These are phyloP conservation scores for Bombyx mori DNA, from an alignment of 1,140 invertebrate genomes.

Conservation along the genomic window DNA sequence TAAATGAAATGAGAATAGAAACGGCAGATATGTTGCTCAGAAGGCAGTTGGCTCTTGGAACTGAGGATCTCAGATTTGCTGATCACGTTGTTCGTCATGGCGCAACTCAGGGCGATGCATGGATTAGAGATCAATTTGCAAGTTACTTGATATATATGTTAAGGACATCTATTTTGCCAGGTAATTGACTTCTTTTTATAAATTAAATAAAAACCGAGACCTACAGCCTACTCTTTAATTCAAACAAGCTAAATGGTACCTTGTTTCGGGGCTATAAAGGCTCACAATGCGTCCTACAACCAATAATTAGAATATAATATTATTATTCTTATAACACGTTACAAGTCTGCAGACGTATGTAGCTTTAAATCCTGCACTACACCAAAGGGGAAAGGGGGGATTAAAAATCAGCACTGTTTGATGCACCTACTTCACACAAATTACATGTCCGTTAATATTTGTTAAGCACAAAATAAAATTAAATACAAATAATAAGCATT, in stretches of 20 bases:
- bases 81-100: slow-evolving; percentile 94
- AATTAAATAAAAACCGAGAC: slow-evolving; percentile 88
- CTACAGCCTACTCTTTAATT: slow-evolving; percentile 62
- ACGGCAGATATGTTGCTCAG: slow-evolving; percentile 88
- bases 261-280: too few relatives aligned
- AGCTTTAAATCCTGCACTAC: too few relatives aligned
- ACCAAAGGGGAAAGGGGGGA: too few relatives aligned
- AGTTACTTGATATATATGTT: slow-evolving; percentile 92
- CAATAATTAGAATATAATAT: background rate
- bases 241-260: too few relatives aligned
- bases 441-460: too few relatives aligned
- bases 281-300: too few relatives aligned
- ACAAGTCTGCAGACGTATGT: background rate
- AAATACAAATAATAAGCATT: too few relatives aligned
- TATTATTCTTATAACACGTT: too few relatives aligned
- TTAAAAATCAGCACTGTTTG: too few relatives aligned
- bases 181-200: slow-evolving; percentile 74
- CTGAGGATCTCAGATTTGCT: slow-evolving; percentile 95
- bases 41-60: slow-evolving; percentile 88
- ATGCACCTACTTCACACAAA: too few relatives aligned
- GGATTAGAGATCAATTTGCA: slow-evolving; percentile 95
- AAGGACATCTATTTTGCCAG: slow-evolving; percentile 83
- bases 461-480: too few relatives aligned
- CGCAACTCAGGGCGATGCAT: slow-evolving; percentile 84
- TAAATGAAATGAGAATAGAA: slow-evolving; percentile 91